Percentiles rank a stretch among this genome's conserved stretches.
phyloP scores from a whole-genome alignment of 2,113 vertebrate species.

The Oreocharis arfaki region DNA sequence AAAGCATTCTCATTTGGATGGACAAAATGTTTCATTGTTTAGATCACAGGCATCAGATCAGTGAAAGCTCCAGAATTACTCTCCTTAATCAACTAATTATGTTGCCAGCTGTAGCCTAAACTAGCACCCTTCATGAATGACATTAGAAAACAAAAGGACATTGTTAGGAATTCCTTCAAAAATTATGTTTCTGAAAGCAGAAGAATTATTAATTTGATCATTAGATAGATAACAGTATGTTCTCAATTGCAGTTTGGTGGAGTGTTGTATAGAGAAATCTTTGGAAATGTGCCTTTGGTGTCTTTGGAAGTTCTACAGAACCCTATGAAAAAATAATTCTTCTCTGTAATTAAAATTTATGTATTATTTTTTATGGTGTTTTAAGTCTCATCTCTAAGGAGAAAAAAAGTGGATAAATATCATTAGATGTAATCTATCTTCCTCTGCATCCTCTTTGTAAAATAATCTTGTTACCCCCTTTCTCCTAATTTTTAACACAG shows the following conservation, averaged over 20 bases:
- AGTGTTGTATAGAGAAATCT: background rate
- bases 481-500: background rate
- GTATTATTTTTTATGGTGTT: background rate
- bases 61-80: background rate
- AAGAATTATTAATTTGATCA: background rate
- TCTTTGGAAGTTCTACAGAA: background rate
- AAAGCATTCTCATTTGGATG: background rate
- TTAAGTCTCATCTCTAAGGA: background rate
- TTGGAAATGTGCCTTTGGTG: background rate
- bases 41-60: background rate
- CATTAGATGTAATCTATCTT: conserved; percentile 21
- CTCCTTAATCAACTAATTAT: background rate
- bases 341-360: background rate
- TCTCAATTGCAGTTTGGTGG: background rate
- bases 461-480: background rate
- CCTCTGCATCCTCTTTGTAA: background rate
- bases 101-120: background rate
- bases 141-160: background rate
- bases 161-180: background rate
- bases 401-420: background rate
- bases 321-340: background rate
- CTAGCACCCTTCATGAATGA: background rate
- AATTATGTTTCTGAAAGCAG: background rate
- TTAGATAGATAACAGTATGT: background rate
- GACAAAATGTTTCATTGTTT: conserved; percentile 10